Base-by-base conservation (phyloP, 2,888 invertebrate species). In the Chromoteleia sp. region DNA sequence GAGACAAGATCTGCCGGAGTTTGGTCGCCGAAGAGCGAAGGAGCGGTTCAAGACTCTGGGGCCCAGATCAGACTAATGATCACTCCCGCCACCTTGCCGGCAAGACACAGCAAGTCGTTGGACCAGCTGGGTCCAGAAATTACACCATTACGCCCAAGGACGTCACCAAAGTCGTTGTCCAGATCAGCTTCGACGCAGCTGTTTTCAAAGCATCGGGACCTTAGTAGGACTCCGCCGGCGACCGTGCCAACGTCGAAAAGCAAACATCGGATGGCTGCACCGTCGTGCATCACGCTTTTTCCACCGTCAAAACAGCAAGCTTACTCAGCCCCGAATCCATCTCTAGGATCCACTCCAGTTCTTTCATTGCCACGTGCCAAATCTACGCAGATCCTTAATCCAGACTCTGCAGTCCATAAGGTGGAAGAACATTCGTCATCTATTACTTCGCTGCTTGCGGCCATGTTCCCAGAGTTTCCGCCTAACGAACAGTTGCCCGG, bases 41-140 rank as follows among this genome's bases (percentile, higher is more conserved):
- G 91, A 1, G 89, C 89, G 0, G 88, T 84, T 0, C 91, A 90
- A 73, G 90, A 91, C 14, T 82, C 88, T 8, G 88, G 71, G 0
- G 93, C 95, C 0, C 95, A 95, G 90, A 95, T 94, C 7, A 94
- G 95, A 5, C 89, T 95, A 10, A 94, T 94, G 54, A 92, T 95
- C 76, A 93, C 94, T 0, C 95, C 95, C 0, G 88, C 91, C 83
- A 94, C 94, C 0, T 88, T 95, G 48, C 95, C 95, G 0, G 94
- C 96, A 0, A 93, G 96, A 70, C 97, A 97, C 88, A 96, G 96
- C 90, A 96, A 96, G 89, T 96, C 96, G 0, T 91, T 97, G 83
- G 97, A 97, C 91, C 96, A 97, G 85, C 91, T 97, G 52, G 94
- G 95, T 85, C 93, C 95, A 6, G 91, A 91, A 29, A 85, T 88